Conservation (phyloP, 2,797 vertebrate genomes). For the Channa striata region DNA sequence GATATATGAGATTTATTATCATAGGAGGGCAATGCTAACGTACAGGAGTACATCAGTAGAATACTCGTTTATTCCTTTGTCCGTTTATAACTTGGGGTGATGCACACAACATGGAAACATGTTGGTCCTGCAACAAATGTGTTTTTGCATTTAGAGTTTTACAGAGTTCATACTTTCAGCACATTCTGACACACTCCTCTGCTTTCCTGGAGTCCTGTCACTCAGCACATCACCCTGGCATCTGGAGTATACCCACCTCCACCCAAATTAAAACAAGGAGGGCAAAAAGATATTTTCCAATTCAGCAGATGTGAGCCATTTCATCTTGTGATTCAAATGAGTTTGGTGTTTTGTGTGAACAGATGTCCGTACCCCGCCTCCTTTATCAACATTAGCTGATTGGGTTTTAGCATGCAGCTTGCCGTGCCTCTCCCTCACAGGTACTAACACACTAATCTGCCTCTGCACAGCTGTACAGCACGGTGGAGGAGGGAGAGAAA, state of each 20-base stretch:
- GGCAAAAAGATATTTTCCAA: conserved; percentile 85
- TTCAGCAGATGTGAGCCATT: conserved; percentile 88
- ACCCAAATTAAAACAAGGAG: conserved; percentile 83
- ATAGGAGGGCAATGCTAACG: neutral
- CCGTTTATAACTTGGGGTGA: neutral
- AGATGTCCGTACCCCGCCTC: conserved; percentile 88
- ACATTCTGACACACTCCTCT: conserved; percentile 7
- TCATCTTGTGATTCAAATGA: conserved; percentile 89
- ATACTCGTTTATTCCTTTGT: neutral
- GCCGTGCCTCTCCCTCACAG: conserved; percentile 84
- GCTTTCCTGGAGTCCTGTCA: conserved; percentile 55
- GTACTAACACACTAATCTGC: conserved; percentile 86
- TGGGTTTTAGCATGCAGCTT: conserved; percentile 87
- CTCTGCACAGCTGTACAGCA: conserved; percentile 83
- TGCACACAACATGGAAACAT: conserved; percentile 3
- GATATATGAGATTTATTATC: neutral
- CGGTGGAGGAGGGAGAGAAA: conserved; percentile 58
- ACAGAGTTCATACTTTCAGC: neutral
- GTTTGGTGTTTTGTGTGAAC: conserved; percentile 89
- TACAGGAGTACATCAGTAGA: too few species aligned
- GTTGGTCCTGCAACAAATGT: neutral
- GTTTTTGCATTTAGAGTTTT: neutral
- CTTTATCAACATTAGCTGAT: conserved; percentile 90
- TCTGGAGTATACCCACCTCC: conserved; percentile 72
- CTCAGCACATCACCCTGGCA: conserved; percentile 68